Conservation (phyloP, 2,888 invertebrate species). For the Polymixis flavicincta region DNA sequence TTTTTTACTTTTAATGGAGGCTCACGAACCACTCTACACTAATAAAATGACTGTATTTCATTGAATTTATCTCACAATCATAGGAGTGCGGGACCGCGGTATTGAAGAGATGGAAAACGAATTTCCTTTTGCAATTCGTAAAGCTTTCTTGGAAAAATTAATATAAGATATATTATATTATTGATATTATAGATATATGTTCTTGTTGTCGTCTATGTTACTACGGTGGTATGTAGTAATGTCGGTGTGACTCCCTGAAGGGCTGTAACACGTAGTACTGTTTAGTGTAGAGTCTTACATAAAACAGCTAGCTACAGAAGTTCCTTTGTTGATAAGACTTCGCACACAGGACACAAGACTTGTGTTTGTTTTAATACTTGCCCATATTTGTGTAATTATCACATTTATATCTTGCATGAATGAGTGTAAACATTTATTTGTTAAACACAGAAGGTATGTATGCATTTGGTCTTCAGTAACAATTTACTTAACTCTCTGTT, state of each 20-base stretch:
- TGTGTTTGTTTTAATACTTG: not conserved
- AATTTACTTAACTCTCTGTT: not conserved
- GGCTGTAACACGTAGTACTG: not conserved
- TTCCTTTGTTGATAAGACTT: too few species aligned
- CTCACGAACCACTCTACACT: constrained; percentile 32
- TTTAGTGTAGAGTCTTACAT: not conserved
- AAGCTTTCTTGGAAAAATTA: constrained; percentile 1
- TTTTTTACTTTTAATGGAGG: constrained; percentile 41
- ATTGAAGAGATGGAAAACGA: constrained; percentile 3
- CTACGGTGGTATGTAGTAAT: constrained; percentile 5
- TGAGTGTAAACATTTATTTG: not conserved
- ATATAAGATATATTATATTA: not conserved
- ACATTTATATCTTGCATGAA: not conserved
- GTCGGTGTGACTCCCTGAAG: constrained; percentile 10
- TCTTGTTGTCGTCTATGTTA: not conserved
- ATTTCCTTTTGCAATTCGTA: constrained; percentile 33
- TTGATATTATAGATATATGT: too few species aligned
- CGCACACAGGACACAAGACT: not conserved
- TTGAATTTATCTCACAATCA: constrained; percentile 33
- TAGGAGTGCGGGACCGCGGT: constrained; percentile 11
- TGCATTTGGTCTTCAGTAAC: not conserved
- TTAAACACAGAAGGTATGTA: not conserved
- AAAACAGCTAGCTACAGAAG: not conserved
- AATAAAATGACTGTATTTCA: constrained; percentile 53
- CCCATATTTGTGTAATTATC: not conserved